phyloP scores from a whole-genome alignment of 1,140 invertebrate species.

The Gerris buenoi region DNA sequence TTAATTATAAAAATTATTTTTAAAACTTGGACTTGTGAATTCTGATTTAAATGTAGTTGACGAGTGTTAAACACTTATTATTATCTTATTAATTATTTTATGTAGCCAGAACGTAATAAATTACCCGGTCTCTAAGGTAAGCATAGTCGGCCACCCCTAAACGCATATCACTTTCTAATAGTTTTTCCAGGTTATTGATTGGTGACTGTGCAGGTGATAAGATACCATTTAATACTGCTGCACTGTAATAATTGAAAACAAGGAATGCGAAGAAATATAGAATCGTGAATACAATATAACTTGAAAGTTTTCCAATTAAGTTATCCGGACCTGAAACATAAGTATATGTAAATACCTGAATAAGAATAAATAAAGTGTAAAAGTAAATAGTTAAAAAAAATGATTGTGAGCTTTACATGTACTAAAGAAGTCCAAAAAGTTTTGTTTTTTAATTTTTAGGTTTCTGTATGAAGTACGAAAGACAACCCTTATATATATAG shows the following conservation, averaged over 20 bases:
- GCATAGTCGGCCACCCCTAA: neutral
- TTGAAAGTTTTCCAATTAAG: neutral
- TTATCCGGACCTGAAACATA: neutral
- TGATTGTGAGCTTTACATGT: neutral
- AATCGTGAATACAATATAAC: neutral
- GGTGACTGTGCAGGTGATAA: neutral
- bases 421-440: too few species aligned
- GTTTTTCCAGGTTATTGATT: neutral
- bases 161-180: neutral
- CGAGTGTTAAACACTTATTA: neutral
- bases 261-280: neutral
- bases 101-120: neutral
- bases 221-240: neutral
- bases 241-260: neutral
- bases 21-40: too few species aligned
- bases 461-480: too few species aligned
- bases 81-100: neutral
- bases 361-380: neutral
- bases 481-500: neutral
- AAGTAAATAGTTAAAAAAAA: neutral
- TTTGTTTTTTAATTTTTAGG: too few species aligned
- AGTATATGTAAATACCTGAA: neutral
- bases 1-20: neutral
- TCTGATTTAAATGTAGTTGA: too few species aligned
- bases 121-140: neutral